Evolutionary conservation across 2,888 invertebrate species (phyloP).

Genomic region (Acleris holmiana): DNA sequence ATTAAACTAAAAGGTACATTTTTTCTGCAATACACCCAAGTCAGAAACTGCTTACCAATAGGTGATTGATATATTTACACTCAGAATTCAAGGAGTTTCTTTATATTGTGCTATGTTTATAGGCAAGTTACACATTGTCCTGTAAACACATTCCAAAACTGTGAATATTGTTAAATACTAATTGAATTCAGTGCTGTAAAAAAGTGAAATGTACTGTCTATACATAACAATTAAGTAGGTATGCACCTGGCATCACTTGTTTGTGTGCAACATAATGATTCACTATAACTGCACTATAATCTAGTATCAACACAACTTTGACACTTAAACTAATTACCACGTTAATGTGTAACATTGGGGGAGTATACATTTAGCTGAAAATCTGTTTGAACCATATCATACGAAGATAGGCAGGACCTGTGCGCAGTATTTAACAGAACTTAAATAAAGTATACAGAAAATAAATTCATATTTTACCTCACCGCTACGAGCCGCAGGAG

Average conservation of each 20-base stretch:
- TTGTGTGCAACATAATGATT: slow-evolving; percentile 37
- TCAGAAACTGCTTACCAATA: too few relatives aligned
- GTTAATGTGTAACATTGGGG: slow-evolving; percentile 9
- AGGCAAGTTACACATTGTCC: neutral
- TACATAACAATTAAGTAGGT: slow-evolving; percentile 17
- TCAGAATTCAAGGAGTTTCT: too few relatives aligned
- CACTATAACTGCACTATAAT: slow-evolving; percentile 23
- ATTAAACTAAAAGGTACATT: too few relatives aligned
- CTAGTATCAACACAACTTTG: slow-evolving; percentile 9
- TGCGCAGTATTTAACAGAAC: slow-evolving; percentile 15
- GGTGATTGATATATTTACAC: too few relatives aligned
- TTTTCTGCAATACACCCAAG: too few relatives aligned
- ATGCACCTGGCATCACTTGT: slow-evolving; percentile 23
- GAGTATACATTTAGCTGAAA: slow-evolving; percentile 14
- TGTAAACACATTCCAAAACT: slow-evolving; percentile 1
- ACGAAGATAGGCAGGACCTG: slow-evolving; percentile 23
- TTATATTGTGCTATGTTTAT: neutral
- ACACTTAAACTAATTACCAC: slow-evolving; percentile 14
- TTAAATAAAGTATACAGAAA: slow-evolving; percentile 20
- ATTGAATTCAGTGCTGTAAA: neutral
- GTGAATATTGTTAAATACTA: neutral
- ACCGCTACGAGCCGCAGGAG: slow-evolving; percentile 95
- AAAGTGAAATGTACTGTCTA: slow-evolving; percentile 18
- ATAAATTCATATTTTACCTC: slow-evolving; percentile 86
- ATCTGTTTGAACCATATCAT: slow-evolving; percentile 11